Conservation (phyloP, 2,113 vertebrate species). For the Indicator maculatus region DNA sequence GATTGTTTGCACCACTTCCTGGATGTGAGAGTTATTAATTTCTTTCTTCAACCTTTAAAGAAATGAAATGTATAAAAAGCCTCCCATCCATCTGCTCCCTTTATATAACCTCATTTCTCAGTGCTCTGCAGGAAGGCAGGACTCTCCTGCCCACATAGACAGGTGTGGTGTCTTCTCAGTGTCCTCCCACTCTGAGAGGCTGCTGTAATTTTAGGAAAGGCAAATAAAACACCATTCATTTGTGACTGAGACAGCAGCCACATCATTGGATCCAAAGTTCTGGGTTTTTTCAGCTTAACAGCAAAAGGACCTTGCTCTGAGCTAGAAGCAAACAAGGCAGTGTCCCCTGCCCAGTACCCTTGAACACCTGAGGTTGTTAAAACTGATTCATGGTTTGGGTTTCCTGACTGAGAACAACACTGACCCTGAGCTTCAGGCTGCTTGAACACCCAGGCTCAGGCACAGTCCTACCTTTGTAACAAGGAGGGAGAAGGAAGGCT, state of each 20-base stretch:
- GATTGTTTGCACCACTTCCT: conserved; percentile 79
- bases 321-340: not conserved
- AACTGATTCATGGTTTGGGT: too few relatives aligned
- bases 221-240: not conserved
- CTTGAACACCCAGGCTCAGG: not conserved
- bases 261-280: not conserved
- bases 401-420: too few relatives aligned
- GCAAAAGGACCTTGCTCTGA: not conserved
- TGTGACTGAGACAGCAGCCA: not conserved
- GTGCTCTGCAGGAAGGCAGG: too few relatives aligned
- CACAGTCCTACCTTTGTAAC: not conserved
- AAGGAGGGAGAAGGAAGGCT: not conserved
- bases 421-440: too few relatives aligned
- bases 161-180: not conserved
- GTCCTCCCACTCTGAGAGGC: not conserved
- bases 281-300: not conserved
- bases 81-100: not conserved
- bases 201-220: not conserved
- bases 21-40: conserved; percentile 80
- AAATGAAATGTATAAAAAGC: not conserved
- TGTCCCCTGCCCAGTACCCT: not conserved
- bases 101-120: not conserved
- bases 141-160: not conserved
- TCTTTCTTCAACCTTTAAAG: conserved; percentile 81
- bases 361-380: not conserved